These are phyloP conservation scores for Synergus japonicus DNA, from an alignment of 2,888 invertebrate genomes.

Conservation along the genomic window DNA sequence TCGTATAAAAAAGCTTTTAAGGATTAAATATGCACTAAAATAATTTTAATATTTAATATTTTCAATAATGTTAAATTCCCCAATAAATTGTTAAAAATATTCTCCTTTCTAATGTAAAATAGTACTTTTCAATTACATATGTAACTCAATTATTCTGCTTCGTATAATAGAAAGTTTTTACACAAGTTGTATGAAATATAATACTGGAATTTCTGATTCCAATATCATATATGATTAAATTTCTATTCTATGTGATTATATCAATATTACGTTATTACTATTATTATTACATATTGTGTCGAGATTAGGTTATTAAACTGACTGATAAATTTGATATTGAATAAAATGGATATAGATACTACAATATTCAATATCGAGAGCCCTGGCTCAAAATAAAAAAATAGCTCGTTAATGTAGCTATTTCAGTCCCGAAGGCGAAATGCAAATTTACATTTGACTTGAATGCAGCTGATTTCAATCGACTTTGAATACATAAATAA, in stretches of 20 bases:
- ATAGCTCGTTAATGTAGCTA: background rate
- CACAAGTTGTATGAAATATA: background rate
- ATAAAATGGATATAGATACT: background rate
- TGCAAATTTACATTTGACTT: constrained; percentile 1
- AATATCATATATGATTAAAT: too few relatives aligned
- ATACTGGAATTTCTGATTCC: too few relatives aligned
- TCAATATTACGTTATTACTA: too few relatives aligned
- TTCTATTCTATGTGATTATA: too few relatives aligned
- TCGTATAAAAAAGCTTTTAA: background rate
- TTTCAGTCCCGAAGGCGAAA: background rate
- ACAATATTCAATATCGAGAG: background rate
- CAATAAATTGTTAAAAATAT: too few relatives aligned
- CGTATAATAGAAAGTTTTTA: background rate
- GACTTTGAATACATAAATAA: background rate
- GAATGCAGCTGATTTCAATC: background rate
- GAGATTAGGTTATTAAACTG: background rate
- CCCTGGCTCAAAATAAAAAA: background rate
- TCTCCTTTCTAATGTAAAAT: too few relatives aligned
- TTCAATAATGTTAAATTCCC: background rate
- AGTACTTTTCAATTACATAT: background rate
- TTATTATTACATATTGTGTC: too few relatives aligned
- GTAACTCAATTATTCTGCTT: background rate
- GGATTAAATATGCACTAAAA: background rate
- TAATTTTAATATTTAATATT: background rate
- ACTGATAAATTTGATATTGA: background rate